These are phyloP conservation scores for Agonopterix arenella DNA, from an alignment of 2,888 invertebrate genomes.

Conservation along the genomic window DNA sequence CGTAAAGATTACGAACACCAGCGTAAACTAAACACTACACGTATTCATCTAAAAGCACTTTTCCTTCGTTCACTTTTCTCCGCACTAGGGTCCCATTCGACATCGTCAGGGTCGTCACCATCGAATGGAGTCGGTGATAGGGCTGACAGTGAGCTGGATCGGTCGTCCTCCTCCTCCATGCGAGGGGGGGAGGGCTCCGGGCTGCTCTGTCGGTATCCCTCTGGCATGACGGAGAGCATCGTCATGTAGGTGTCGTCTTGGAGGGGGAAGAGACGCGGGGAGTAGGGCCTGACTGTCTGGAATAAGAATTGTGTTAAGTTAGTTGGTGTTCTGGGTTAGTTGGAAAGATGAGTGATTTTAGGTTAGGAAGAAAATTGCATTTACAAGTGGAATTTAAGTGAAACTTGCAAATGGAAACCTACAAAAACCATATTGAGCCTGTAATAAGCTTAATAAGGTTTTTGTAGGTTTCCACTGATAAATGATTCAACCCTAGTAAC, in stretches of 20 bases:
- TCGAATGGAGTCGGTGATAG: conserved; percentile 64
- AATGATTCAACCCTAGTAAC: too few species aligned
- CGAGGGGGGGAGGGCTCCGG: conserved; percentile 17
- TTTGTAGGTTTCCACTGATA: too few species aligned
- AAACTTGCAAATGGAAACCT: too few species aligned
- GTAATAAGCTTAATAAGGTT: too few species aligned
- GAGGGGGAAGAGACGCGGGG: conserved; percentile 85
- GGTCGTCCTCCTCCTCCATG: conserved; percentile 14
- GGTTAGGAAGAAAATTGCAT: too few species aligned
- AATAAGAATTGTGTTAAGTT: conserved; percentile 15
- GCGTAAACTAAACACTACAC: background rate
- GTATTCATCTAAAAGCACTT: conserved; percentile 40
- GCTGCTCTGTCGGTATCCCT: conserved; percentile 65
- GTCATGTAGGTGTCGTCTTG: conserved; percentile 81
- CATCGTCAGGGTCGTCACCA: conserved; percentile 91
- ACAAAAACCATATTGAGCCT: too few species aligned
- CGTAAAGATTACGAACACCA: too few species aligned
- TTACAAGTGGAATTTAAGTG: too few species aligned
- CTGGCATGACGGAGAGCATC: conserved; percentile 84
- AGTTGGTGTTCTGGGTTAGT: too few species aligned
- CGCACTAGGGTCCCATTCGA: conserved; percentile 83
- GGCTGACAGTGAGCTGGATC: conserved; percentile 41
- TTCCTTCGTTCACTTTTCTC: conserved; percentile 47
- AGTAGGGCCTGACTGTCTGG: conserved; percentile 83
- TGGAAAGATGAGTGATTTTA: too few species aligned